Evolutionary conservation across 1,140 invertebrate species (phyloP), one percentile per base, ranked within the genome.

Genomic region (Heliconius hewitsoni): DNA sequence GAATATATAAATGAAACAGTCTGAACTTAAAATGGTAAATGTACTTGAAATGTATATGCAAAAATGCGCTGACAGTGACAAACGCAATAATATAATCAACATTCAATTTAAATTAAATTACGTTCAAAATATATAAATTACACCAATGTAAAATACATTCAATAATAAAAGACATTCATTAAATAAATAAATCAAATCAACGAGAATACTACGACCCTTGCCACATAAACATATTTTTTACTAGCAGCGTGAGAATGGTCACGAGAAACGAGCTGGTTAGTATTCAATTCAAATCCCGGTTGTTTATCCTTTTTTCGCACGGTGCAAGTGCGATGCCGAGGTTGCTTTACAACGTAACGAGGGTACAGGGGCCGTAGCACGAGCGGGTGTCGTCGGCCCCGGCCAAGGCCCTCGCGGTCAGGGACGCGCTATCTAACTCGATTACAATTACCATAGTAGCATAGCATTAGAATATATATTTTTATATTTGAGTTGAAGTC

Each of bases 351-450:
- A 77, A 81, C 73, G 76, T 77, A 78, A 72, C 72, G 39, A 78
- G 78, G 76, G 71, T 85, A 85, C 84, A 83, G 85, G 84, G 82
- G 85, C 77, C 76, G 84, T 81, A 81, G 76, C 78, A 81, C 82
- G 84, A 82, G 86, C 83, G 85, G 82, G 81, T 86, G 90, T 90
- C 91, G 87, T 85, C 85, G 91, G 82, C 90, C 92, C 86, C 87
- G 82, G 81, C 88, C 90, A 93, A 92, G 91, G 91, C 86, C 90
- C 86, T 81, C 81, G 73, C 90, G 92, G 89, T 93, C 92, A 93
- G 89, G 92, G 91, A 87, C 91, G 86, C 85, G 81, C 77, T 85
- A 88, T 91, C 87, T 91, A 91, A 91, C 86, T 87, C 82, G 79
- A 89, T 90, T 86, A 84, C 81, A 83, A 84, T 82, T 83, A 85